Evolutionary conservation across 2,888 invertebrate species (phyloP).

Genomic region (Cryptophagus acutangulus): DNA sequence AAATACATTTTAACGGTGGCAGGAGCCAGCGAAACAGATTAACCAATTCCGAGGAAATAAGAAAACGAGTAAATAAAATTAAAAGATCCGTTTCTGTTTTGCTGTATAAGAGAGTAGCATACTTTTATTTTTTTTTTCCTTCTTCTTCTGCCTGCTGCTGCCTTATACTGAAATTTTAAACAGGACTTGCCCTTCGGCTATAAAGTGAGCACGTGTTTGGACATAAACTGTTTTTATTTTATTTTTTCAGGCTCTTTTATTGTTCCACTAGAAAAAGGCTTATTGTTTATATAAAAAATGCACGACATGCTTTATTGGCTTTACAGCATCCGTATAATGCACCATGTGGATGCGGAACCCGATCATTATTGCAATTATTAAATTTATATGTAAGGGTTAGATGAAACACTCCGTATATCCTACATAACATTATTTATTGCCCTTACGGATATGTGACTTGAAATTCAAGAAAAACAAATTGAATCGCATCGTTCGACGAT

Average conservation of each 20-base stretch:
- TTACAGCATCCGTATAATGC: too few species aligned
- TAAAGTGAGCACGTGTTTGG: constrained; percentile 37
- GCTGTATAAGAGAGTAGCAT: constrained; percentile 2
- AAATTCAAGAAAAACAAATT: constrained; percentile 20
- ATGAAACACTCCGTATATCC: too few species aligned
- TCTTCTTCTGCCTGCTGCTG: constrained; percentile 12
- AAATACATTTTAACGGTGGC: too few species aligned
- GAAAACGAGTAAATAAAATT: constrained; percentile 13
- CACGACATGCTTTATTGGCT: constrained; percentile 25
- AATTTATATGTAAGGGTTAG: too few species aligned
- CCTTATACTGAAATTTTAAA: constrained; percentile 38
- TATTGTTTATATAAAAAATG: constrained; percentile 30
- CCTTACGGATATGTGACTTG: constrained; percentile 9
- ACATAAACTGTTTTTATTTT: constrained; percentile 41
- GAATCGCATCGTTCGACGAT: constrained; percentile 21
- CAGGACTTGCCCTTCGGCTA: constrained; percentile 31
- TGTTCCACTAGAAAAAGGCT: constrained; percentile 20
- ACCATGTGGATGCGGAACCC: too few species aligned
- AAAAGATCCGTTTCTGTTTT: constrained; percentile 10
- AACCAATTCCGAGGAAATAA: constrained; percentile 11
- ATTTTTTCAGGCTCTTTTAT: constrained; percentile 31
- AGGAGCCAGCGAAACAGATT: too few species aligned
- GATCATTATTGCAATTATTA: too few species aligned
- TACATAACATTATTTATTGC: too few species aligned
- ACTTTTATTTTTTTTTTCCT: too few species aligned